Evolutionary conservation across 2,113 vertebrate genomes (phyloP).

Genomic region (Elgaria multicarinata): DNA sequence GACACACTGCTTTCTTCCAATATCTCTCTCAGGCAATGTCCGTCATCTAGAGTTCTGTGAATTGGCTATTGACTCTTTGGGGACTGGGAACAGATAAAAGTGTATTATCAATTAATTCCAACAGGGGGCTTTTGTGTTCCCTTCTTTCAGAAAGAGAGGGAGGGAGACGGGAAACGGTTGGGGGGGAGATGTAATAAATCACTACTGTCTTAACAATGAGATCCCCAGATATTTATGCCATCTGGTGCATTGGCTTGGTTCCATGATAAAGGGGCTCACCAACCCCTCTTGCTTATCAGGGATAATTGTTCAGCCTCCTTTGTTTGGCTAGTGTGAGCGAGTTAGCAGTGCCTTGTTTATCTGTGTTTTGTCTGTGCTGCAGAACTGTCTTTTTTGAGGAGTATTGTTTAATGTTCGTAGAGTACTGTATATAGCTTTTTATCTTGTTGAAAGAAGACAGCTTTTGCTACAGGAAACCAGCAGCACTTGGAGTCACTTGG

Average conservation of each 20-base stretch:
- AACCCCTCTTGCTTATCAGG: background rate
- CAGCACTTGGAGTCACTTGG: background rate
- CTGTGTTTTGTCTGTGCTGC: background rate
- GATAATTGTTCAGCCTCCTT: background rate
- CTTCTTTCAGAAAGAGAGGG: background rate
- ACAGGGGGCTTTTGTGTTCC: background rate
- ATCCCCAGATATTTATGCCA: slow-evolving; percentile 13
- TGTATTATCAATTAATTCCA: slow-evolving; percentile 18
- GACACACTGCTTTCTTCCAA: too few species aligned
- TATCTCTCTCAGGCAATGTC: background rate
- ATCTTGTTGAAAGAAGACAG: background rate
- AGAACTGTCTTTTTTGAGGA: background rate
- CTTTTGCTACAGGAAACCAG: background rate
- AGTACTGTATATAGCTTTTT: background rate
- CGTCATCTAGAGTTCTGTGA: background rate
- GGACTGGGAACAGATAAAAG: background rate
- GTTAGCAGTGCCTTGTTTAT: background rate
- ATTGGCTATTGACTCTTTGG: background rate
- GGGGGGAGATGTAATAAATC: slow-evolving; percentile 20
- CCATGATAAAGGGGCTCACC: background rate
- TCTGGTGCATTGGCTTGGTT: slow-evolving; percentile 14
- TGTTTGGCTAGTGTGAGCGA: background rate
- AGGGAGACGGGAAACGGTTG: background rate
- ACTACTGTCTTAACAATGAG: slow-evolving; percentile 3
- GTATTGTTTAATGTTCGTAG: background rate